phyloP scores from a whole-genome alignment of 2,113 vertebrate species.

The Phyllostomus discolor region DNA sequence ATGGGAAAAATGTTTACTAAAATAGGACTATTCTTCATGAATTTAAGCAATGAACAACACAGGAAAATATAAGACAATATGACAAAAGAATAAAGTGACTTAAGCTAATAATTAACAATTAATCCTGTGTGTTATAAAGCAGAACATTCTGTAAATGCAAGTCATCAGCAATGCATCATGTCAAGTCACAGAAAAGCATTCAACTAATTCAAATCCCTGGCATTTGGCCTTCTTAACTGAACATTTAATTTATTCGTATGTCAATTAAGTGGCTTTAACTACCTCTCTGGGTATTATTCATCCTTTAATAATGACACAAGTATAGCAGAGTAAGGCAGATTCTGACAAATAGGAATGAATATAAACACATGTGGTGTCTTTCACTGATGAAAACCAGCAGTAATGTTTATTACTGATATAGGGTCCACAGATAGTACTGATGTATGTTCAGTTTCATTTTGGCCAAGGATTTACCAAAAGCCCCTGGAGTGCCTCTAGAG shows the following conservation, averaged over 20 bases:
- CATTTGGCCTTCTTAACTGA: slow-evolving; percentile 50
- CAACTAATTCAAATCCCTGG: slow-evolving; percentile 23
- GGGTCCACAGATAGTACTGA: neutral
- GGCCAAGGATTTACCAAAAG: neutral
- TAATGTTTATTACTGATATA: neutral
- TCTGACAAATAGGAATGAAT: neutral
- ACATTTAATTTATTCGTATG: slow-evolving; percentile 39
- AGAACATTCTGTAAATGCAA: neutral
- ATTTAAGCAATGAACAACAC: neutral
- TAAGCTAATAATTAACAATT: slow-evolving; percentile 6
- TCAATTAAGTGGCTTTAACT: slow-evolving; percentile 40
- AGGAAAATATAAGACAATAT: neutral
- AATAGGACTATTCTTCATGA: neutral
- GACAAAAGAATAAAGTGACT: neutral
- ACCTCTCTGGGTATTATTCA: slow-evolving; percentile 10
- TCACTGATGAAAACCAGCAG: neutral
- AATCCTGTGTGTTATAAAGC: neutral
- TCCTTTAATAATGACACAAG: slow-evolving; percentile 33
- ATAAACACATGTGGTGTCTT: neutral
- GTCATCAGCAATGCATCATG: neutral
- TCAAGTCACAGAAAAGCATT: slow-evolving; percentile 28
- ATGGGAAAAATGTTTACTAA: neutral
- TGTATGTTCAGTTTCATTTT: slow-evolving; percentile 11
- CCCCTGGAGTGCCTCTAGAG: neutral
- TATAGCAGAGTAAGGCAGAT: neutral